phyloP scores from a whole-genome alignment of 2,888 invertebrate genomes.

The Ferdinandea cuprea region DNA sequence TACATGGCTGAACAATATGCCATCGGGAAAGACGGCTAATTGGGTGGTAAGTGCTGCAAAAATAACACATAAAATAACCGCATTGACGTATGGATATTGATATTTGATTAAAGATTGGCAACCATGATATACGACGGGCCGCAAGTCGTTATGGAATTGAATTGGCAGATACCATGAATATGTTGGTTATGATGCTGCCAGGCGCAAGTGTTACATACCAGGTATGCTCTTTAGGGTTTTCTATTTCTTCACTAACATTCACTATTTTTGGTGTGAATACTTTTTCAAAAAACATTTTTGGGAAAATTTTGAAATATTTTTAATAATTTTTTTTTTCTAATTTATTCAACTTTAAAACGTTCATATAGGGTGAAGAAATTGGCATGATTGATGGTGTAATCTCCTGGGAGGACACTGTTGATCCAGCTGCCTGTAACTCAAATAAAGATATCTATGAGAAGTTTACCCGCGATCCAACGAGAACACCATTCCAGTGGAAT shows the following conservation, averaged over 20 bases:
- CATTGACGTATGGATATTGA: slow-evolving; percentile 82
- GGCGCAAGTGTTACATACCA: slow-evolving; percentile 86
- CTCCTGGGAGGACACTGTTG: slow-evolving; percentile 84
- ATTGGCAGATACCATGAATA: slow-evolving; percentile 90
- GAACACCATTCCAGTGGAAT: slow-evolving; percentile 86
- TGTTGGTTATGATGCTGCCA: slow-evolving; percentile 86
- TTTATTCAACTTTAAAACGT: too few relatives aligned
- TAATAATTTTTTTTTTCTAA: too few relatives aligned
- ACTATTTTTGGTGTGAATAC: too few relatives aligned
- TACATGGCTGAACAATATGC: slow-evolving; percentile 85
- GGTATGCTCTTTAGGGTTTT: too few relatives aligned
- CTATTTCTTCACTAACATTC: too few relatives aligned
- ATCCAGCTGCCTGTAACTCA: slow-evolving; percentile 84
- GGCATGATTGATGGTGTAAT: slow-evolving; percentile 82
- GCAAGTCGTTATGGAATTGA: slow-evolving; percentile 86
- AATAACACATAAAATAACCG: too few relatives aligned
- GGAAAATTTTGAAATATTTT: too few relatives aligned
- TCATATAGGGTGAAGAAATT: slow-evolving; percentile 83
- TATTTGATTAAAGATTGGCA: slow-evolving; percentile 85
- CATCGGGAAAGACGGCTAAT: slow-evolving; percentile 84
- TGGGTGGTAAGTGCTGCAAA: slow-evolving; percentile 87
- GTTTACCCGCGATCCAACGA: slow-evolving; percentile 85
- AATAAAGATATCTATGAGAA: slow-evolving; percentile 84
- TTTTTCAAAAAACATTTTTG: too few relatives aligned
- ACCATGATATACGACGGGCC: slow-evolving; percentile 87